phyloP scores from a whole-genome alignment of 1,140 invertebrate genomes.

The Drosophila funebris region DNA sequence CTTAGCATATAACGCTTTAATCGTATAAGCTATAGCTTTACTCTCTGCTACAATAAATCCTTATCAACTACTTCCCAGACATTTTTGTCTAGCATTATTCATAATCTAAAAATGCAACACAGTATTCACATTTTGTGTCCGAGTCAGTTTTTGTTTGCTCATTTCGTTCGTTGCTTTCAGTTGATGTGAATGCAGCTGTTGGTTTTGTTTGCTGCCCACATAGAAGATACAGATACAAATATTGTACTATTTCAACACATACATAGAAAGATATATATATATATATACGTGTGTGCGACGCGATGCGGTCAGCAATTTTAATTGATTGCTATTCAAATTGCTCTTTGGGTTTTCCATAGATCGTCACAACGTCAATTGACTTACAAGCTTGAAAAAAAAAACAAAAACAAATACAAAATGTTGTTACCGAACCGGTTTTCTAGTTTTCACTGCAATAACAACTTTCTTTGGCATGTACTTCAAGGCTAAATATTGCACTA shows the following conservation, averaged over 20 bases:
- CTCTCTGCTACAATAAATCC: background rate
- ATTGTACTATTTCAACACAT: conserved; percentile 1
- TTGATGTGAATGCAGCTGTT: background rate
- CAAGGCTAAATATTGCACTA: conserved; percentile 41
- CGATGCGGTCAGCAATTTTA: conserved; percentile 25
- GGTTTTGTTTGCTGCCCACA: conserved; percentile 1
- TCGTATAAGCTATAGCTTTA: too few species aligned
- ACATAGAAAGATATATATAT: background rate
- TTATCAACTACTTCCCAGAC: conserved; percentile 14
- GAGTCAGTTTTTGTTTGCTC: conserved; percentile 17
- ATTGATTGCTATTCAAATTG: conserved; percentile 38
- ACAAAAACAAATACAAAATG: conserved; percentile 4
- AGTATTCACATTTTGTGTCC: conserved; percentile 10
- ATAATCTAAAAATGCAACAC: conserved; percentile 41
- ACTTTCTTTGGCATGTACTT: conserved; percentile 47
- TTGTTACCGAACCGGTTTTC: conserved; percentile 43
- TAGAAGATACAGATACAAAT: conserved; percentile 21
- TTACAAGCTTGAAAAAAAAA: background rate
- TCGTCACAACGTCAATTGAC: conserved; percentile 20
- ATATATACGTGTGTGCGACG: background rate
- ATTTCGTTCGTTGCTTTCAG: background rate
- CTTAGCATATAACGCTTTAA: background rate
- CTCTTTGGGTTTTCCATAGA: conserved; percentile 30
- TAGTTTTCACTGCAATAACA: conserved; percentile 33
- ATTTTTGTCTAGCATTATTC: conserved; percentile 20